Evolutionary conservation across 2,797 vertebrate genomes (phyloP).

Genomic region (Pipistrellus nathusii): DNA sequence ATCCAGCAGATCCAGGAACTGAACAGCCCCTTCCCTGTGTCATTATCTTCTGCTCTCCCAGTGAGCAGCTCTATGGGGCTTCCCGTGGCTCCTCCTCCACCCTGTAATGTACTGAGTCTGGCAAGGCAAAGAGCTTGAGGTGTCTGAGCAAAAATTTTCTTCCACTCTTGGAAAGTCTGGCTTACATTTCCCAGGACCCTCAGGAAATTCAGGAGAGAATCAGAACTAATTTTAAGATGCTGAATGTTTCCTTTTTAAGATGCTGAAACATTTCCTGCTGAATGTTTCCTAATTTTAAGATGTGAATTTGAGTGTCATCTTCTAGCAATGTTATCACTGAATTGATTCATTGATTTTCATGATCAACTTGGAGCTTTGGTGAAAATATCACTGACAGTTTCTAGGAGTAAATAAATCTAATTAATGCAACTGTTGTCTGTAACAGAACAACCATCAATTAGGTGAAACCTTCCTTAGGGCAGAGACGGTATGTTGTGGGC

Average conservation of each 20-base stretch:
- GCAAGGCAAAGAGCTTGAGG: constrained; percentile 14
- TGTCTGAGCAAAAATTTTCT: constrained; percentile 51
- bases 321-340: not conserved
- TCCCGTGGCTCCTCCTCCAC: constrained; percentile 32
- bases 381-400: not conserved
- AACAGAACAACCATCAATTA: not conserved
- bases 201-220: constrained; percentile 5
- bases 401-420: not conserved
- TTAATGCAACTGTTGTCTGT: not conserved
- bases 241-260: not conserved
- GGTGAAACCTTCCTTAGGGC: not conserved
- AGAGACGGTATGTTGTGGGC: not conserved
- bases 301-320: not conserved
- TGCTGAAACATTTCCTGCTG: too few species aligned
- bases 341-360: not conserved
- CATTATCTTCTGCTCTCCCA: constrained; percentile 73
- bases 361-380: not conserved
- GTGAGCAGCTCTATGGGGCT: constrained; percentile 67
- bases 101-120: constrained; percentile 51
- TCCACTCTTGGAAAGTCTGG: not conserved
- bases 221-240: not conserved
- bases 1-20: constrained; percentile 51
- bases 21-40: constrained; percentile 33
- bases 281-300: not conserved
- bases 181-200: not conserved